Conservation (phyloP, 1,140 invertebrate genomes). For the Mesaphorura yosii region DNA sequence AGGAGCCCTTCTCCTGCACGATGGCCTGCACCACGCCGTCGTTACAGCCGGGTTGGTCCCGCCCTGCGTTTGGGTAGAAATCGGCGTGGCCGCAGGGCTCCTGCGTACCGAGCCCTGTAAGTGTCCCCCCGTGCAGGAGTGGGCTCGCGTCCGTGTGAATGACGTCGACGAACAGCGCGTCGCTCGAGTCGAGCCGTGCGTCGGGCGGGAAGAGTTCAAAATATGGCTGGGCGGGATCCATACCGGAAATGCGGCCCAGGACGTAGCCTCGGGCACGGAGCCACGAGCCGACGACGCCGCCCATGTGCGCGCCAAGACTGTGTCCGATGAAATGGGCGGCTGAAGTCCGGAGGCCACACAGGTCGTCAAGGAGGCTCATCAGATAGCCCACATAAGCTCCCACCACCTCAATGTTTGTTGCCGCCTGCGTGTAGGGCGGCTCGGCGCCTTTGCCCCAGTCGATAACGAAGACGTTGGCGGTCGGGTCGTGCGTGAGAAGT, state of each 20-base stretch:
- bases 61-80: conserved; percentile 72
- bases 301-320: conserved; percentile 73
- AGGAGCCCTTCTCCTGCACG: conserved; percentile 49
- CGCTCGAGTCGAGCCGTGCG: conserved; percentile 69
- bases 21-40: conserved; percentile 56
- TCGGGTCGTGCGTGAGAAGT: conserved; percentile 48
- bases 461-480: conserved; percentile 61
- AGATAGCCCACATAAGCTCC: conserved; percentile 69
- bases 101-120: conserved; percentile 52
- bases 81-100: conserved; percentile 74
- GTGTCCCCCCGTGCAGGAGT: conserved; percentile 58
- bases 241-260: conserved; percentile 56
- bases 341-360: conserved; percentile 38
- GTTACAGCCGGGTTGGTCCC: conserved; percentile 71
- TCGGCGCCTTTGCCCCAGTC: conserved; percentile 74
- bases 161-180: conserved; percentile 73
- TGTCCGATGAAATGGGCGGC: conserved; percentile 74
- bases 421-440: conserved; percentile 79
- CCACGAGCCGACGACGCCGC: conserved; percentile 65
- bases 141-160: conserved; percentile 77
- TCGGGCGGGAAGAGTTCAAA: conserved; percentile 69
- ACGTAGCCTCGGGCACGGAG: conserved; percentile 50
- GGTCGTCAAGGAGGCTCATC: conserved; percentile 39
- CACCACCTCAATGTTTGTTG: conserved; percentile 76
- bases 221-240: conserved; percentile 86